Percentiles rank a stretch among this genome's conserved stretches.
These are phyloP conservation scores for Drosophila pruinosa DNA, from an alignment of 1,140 invertebrate species.

Conservation along the genomic window DNA sequence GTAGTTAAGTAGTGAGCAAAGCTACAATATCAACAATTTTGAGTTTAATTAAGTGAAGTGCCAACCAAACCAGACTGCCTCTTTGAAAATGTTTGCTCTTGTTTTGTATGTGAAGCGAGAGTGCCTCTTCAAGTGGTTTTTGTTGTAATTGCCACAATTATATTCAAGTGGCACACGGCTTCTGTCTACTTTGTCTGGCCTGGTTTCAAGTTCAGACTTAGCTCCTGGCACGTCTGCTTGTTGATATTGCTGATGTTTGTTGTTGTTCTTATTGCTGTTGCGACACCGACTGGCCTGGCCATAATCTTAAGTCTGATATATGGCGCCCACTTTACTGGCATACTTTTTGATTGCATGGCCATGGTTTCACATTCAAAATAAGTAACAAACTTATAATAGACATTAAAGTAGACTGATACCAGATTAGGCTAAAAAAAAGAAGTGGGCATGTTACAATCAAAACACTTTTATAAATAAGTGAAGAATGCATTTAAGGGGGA, in stretches of 20 bases:
- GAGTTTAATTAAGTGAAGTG: slow-evolving; percentile 59
- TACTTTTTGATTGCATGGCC: slow-evolving; percentile 34
- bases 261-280: not conserved
- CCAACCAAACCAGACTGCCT: slow-evolving; percentile 7
- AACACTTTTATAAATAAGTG: not conserved
- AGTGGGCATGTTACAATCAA: not conserved
- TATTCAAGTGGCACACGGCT: slow-evolving; percentile 36
- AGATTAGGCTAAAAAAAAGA: not conserved
- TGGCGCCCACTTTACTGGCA: slow-evolving; percentile 25
- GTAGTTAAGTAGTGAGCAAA: slow-evolving; percentile 6
- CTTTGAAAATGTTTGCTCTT: not conserved
- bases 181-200: not conserved
- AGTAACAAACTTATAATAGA: slow-evolving; percentile 29
- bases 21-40: slow-evolving; percentile 50
- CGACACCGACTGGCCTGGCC: slow-evolving; percentile 7
- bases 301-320: slow-evolving; percentile 49
- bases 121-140: slow-evolving; percentile 5
- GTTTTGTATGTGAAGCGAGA: slow-evolving; percentile 1
- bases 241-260: not conserved
- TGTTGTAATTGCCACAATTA: slow-evolving; percentile 57
- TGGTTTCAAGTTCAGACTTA: slow-evolving; percentile 2
- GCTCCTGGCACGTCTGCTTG: slow-evolving; percentile 14
- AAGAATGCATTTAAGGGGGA: too few relatives aligned
- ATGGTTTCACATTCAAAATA: slow-evolving; percentile 17
- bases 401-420: slow-evolving; percentile 2